Conservation (phyloP, 2,888 invertebrate species). For the Schizaphis graminum region DNA sequence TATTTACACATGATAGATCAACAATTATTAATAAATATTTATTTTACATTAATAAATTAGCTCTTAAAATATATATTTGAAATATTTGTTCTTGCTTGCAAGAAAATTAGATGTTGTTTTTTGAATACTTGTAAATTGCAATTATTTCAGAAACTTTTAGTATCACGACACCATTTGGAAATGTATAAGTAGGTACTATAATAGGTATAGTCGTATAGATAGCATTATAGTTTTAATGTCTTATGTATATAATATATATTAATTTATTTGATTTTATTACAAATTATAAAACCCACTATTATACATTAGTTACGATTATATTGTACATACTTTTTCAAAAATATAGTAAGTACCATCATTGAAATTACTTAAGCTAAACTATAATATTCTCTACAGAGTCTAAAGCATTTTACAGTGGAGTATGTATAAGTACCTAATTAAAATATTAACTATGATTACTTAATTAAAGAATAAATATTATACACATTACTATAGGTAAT, state of each 20-base stretch:
- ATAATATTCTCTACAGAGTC: no score
- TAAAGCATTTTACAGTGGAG: no score
- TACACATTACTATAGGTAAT: no score
- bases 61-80: not conserved
- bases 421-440: no score
- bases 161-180: no score
- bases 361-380: no score
- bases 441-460: no score
- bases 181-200: no score
- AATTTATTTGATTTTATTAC: not conserved
- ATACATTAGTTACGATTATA: not conserved
- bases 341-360: no score
- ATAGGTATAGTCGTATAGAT: not conserved
- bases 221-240: not conserved
- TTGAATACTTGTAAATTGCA: not conserved
- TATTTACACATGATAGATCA: not conserved
- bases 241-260: not conserved
- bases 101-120: not conserved
- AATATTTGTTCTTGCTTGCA: not conserved
- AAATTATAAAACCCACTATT: not conserved
- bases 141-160: not conserved
- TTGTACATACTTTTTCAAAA: no score
- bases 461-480: no score
- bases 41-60: not conserved
- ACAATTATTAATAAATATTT: not conserved